Evolutionary conservation across 2,113 vertebrate genomes (phyloP).

Genomic region (Gopherus evgoodei): DNA sequence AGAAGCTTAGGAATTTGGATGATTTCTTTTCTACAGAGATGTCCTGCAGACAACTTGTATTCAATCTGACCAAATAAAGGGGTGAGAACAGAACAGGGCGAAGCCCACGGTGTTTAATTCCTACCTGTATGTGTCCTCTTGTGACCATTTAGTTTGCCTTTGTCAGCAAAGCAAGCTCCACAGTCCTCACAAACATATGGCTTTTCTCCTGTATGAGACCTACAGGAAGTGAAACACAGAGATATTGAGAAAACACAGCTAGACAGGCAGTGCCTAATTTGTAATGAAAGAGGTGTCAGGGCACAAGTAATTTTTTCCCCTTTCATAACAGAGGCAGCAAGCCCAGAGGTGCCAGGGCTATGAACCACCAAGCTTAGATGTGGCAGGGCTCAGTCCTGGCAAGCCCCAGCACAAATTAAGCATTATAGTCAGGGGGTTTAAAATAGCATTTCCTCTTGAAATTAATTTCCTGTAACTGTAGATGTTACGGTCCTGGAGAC

Average conservation of each 20-base stretch:
- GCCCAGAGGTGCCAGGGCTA: neutral
- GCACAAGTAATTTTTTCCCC: too few relatives aligned
- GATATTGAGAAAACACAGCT: neutral
- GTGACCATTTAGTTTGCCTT: constrained; percentile 73
- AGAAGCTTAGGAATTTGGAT: neutral
- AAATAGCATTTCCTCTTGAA: neutral
- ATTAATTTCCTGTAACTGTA: fast-evolving
- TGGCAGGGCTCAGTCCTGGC: too few relatives aligned
- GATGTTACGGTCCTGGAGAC: neutral
- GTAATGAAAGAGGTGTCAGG: too few relatives aligned
- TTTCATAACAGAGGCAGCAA: too few relatives aligned
- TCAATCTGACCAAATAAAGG: neutral
- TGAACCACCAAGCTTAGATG: neutral
- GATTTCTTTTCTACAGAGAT: neutral
- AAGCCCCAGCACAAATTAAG: too few relatives aligned
- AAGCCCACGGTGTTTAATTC: neutral
- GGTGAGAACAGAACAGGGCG: neutral
- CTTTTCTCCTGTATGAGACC: constrained; percentile 78
- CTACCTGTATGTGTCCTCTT: constrained; percentile 79
- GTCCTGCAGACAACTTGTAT: neutral
- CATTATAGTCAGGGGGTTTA: neutral
- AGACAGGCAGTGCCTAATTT: neutral
- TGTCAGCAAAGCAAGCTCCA: constrained; percentile 70
- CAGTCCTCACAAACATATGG: constrained; percentile 79
- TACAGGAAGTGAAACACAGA: neutral